Percentiles rank a stretch among this genome's conserved stretches.
phyloP scores from a whole-genome alignment of 2,113 vertebrate species.

The Propithecus coquereli region DNA sequence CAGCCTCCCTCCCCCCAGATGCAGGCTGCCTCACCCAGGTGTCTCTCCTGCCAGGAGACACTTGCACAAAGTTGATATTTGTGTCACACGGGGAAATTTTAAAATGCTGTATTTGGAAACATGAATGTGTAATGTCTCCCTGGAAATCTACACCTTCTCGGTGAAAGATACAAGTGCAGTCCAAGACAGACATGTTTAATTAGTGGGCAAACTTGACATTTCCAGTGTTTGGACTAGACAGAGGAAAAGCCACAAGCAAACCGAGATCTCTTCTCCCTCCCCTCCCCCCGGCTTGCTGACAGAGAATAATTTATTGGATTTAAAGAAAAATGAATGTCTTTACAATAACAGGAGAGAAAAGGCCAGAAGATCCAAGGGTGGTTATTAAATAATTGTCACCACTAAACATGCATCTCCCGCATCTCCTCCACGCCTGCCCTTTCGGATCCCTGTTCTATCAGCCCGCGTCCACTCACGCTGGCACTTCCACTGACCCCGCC shows the following conservation, averaged over 20 bases:
- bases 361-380: constrained; percentile 30
- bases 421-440: background rate
- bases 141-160: constrained; percentile 77
- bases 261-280: constrained; percentile 47
- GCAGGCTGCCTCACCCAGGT: background rate
- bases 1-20: background rate
- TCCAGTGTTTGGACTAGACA: constrained; percentile 81
- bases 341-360: constrained; percentile 65
- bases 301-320: constrained; percentile 77
- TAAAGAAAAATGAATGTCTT: constrained; percentile 71
- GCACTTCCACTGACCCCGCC: background rate
- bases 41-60: constrained; percentile 70
- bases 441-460: background rate
- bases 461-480: fast-evolving
- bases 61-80: constrained; percentile 75
- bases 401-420: background rate
- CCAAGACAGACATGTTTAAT: constrained; percentile 83
- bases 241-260: constrained; percentile 78
- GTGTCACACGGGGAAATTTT: constrained; percentile 67
- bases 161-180: constrained; percentile 78
- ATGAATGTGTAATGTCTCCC: constrained; percentile 82
- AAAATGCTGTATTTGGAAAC: constrained; percentile 78
- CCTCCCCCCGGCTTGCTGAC: constrained; percentile 59
- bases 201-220: constrained; percentile 86
- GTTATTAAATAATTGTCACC: constrained; percentile 51